Evolutionary conservation across 2,797 vertebrate genomes (phyloP).

Genomic region (Tarsius wallacei): DNA sequence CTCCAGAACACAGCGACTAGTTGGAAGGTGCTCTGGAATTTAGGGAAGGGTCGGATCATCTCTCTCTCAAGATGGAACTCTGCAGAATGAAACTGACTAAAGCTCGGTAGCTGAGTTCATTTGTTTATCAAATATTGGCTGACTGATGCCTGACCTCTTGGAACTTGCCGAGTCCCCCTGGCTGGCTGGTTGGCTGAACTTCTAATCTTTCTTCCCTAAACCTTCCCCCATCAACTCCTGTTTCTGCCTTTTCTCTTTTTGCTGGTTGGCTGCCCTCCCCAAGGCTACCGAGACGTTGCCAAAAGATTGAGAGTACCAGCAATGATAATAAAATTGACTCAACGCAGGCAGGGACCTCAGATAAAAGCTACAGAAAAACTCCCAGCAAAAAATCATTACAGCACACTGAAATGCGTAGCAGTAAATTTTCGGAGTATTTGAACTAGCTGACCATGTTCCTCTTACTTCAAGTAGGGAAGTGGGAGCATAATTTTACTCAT

Average conservation of each 20-base stretch:
- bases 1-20: conserved; percentile 64
- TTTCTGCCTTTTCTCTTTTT: conserved; percentile 71
- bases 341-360: conserved; percentile 59
- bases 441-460: conserved; percentile 36
- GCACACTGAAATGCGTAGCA: neutral
- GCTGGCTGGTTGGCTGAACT: conserved; percentile 81
- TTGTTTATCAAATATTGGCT: conserved; percentile 85
- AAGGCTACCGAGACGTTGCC: conserved; percentile 65
- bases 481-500: conserved; percentile 14
- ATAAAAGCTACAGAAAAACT: conserved; percentile 62
- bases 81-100: conserved; percentile 16
- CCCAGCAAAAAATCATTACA: conserved; percentile 46
- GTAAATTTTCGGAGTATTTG: conserved; percentile 38
- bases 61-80: conserved; percentile 64
- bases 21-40: conserved; percentile 64
- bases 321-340: conserved; percentile 80
- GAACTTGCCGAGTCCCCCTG: conserved; percentile 49
- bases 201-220: conserved; percentile 62
- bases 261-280: conserved; percentile 76
- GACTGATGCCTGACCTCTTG: conserved; percentile 70
- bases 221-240: conserved; percentile 70
- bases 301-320: conserved; percentile 77
- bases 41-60: conserved; percentile 64
- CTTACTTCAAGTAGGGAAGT: neutral
- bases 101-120: conserved; percentile 83